phyloP scores from a whole-genome alignment of 2,888 invertebrate species.

The Lymantria dispar region DNA sequence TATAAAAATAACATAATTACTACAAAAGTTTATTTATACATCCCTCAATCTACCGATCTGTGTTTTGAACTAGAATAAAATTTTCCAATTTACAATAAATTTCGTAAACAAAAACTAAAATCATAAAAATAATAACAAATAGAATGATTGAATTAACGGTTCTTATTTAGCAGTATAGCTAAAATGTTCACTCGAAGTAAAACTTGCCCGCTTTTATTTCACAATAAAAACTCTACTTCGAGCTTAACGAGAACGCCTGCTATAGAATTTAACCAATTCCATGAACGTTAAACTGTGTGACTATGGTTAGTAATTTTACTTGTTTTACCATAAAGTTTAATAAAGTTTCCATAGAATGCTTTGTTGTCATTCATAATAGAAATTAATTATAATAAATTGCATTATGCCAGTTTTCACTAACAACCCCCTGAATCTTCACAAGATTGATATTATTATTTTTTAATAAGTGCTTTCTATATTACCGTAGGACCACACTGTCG shows the following conservation, averaged over 20 bases:
- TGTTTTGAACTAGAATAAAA: background rate
- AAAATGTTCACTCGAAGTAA: constrained; percentile 31
- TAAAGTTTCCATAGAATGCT: constrained; percentile 12
- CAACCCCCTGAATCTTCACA: too few species aligned
- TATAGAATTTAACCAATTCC: constrained; percentile 40
- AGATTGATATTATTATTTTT: too few species aligned
- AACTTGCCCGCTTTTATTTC: constrained; percentile 41
- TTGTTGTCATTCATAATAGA: constrained; percentile 3
- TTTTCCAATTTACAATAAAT: background rate
- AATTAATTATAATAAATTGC: too few species aligned
- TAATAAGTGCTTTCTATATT: too few species aligned
- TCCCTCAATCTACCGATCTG: too few species aligned
- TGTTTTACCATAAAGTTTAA: constrained; percentile 22
- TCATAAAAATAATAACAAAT: constrained; percentile 30
- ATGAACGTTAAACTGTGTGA: constrained; percentile 38
- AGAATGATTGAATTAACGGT: constrained; percentile 42
- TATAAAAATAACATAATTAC: too few species aligned
- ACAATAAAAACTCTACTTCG: constrained; percentile 44
- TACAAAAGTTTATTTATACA: too few species aligned
- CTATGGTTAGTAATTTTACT: constrained; percentile 28
- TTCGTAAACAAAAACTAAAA: constrained; percentile 15
- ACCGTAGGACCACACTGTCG: too few species aligned
- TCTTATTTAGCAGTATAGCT: constrained; percentile 32
- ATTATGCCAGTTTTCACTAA: too few species aligned
- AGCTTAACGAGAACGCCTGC: constrained; percentile 36